Evolutionary conservation across 2,113 vertebrate genomes (phyloP).

Genomic region (Protomyctophum bolini): DNA sequence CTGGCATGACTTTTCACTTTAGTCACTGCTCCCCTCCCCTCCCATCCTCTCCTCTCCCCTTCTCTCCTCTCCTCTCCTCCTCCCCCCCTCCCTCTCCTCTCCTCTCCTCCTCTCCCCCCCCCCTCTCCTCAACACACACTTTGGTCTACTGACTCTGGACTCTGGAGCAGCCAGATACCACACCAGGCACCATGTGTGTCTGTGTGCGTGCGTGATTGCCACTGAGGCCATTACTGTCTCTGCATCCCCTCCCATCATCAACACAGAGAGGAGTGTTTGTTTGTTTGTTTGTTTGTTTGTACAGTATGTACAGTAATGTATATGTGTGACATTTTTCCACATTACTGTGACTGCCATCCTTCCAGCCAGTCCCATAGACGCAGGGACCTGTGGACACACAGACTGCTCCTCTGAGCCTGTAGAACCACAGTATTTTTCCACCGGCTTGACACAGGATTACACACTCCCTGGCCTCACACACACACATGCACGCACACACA

Average conservation of each 20-base stretch:
- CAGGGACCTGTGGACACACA: slow-evolving; percentile 50
- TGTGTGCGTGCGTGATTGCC: too few relatives aligned
- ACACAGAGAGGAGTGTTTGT: background rate
- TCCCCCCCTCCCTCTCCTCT: background rate
- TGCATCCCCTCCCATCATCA: background rate
- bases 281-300: slow-evolving; percentile 10
- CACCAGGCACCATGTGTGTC: too few relatives aligned
- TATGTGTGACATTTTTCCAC: slow-evolving; percentile 22
- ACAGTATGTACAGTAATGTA: slow-evolving; percentile 17
- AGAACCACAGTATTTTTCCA: slow-evolving; percentile 76
- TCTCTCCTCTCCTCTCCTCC: background rate
- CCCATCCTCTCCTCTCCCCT: background rate
- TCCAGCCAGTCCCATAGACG: slow-evolving; percentile 23
- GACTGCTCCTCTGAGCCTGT: slow-evolving; percentile 58
- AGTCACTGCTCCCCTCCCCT: slow-evolving; percentile 58
- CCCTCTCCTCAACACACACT: slow-evolving; percentile 16
- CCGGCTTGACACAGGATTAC: slow-evolving; percentile 73
- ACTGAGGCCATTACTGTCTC: too few relatives aligned
- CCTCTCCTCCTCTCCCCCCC: slow-evolving; percentile 27
- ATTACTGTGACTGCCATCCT: slow-evolving; percentile 3
- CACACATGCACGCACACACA: slow-evolving; percentile 27
- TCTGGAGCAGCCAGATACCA: too few relatives aligned
- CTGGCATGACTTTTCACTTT: slow-evolving; percentile 92
- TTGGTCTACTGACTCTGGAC: background rate
- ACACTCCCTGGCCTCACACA: slow-evolving; percentile 50